Percentiles rank a stretch among this genome's conserved stretches.
Conservation (phyloP, 92 coral and sea anemone species). For the Parazoanthus swiftii region DNA sequence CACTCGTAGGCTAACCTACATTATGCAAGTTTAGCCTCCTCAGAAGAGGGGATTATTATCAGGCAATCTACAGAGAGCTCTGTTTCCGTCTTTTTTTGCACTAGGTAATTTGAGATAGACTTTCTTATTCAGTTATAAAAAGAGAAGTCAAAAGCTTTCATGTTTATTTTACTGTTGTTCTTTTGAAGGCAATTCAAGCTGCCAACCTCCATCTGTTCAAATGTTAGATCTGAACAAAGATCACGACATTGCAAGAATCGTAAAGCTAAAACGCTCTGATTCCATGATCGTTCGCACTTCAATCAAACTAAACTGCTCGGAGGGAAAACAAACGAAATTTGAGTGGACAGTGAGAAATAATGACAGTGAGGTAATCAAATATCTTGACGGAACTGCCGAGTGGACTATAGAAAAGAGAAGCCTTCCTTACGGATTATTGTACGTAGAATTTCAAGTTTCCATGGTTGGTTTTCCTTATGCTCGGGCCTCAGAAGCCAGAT, state of each 20-base stretch:
- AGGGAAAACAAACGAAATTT: slow-evolving; percentile 46
- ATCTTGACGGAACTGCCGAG: slow-evolving; percentile 49
- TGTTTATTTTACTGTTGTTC: not conserved
- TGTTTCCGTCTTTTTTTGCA: not conserved
- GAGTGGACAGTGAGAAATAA: slow-evolving; percentile 56
- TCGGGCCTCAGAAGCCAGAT: slow-evolving; percentile 45
- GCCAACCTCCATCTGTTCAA: slow-evolving; percentile 40
- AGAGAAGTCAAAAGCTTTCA: too few species aligned
- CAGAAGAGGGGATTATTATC: not conserved
- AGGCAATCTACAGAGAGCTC: not conserved
- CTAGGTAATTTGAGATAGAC: not conserved
- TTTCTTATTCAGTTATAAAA: not conserved
- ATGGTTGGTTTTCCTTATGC: slow-evolving; percentile 33
- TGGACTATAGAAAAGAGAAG: slow-evolving; percentile 60
- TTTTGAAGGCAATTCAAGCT: slow-evolving; percentile 32
- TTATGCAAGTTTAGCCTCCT: not conserved
- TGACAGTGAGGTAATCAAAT: slow-evolving; percentile 2
- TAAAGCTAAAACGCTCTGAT: slow-evolving; percentile 55
- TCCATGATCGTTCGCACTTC: slow-evolving; percentile 58
- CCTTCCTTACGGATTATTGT: slow-evolving; percentile 61
- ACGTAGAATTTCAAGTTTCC: slow-evolving; percentile 58
- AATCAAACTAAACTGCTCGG: slow-evolving; percentile 50
- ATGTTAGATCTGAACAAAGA: slow-evolving; percentile 24
- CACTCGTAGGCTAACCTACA: not conserved
- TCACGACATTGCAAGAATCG: not conserved